A percentile compares a stretch with the other conserved stretches of the same genome.
These are phyloP conservation scores for Zootermopsis nevadensis DNA, from an alignment of 2,888 invertebrate species.

Conservation along the genomic window DNA sequence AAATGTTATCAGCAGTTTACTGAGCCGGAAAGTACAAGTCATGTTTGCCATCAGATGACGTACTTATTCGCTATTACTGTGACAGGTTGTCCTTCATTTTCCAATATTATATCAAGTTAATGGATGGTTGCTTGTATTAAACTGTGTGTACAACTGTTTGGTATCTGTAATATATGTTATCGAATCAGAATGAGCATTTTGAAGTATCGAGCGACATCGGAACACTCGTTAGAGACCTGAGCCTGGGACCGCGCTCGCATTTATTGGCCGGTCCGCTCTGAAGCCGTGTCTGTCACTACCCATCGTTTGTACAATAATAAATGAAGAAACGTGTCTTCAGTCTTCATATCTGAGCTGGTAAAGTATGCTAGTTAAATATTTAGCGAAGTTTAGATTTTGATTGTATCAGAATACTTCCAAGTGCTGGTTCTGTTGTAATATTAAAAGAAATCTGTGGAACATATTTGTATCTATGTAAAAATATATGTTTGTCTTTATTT, in stretches of 20 bases:
- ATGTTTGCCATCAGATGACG: neutral
- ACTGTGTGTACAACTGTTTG: constrained; percentile 32
- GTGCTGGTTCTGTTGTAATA: constrained; percentile 28
- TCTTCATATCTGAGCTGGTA: no score
- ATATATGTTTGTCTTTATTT: constrained; percentile 32
- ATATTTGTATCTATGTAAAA: constrained; percentile 25
- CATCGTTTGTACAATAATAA: no score
- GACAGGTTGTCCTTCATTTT: constrained; percentile 16
- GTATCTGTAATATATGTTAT: constrained; percentile 40
- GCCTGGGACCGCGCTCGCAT: no score
- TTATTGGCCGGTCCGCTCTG: no score
- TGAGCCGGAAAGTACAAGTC: constrained; percentile 16
- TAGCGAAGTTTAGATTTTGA: no score
- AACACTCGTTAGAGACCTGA: no score
- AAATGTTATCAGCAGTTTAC: neutral
- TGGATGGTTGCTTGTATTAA: constrained; percentile 15
- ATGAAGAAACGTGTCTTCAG: no score
- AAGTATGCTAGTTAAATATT: no score
- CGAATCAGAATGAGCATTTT: constrained; percentile 34
- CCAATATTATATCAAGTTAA: neutral
- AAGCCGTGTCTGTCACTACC: no score
- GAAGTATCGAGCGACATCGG: neutral
- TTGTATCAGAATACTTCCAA: constrained; percentile 15
- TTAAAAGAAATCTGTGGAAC: constrained; percentile 35
- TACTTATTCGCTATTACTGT: neutral